Percentiles rank a stretch among this genome's conserved stretches.
Evolutionary conservation across 2,888 invertebrate genomes (phyloP).

Genomic region (Aradus depressus): DNA sequence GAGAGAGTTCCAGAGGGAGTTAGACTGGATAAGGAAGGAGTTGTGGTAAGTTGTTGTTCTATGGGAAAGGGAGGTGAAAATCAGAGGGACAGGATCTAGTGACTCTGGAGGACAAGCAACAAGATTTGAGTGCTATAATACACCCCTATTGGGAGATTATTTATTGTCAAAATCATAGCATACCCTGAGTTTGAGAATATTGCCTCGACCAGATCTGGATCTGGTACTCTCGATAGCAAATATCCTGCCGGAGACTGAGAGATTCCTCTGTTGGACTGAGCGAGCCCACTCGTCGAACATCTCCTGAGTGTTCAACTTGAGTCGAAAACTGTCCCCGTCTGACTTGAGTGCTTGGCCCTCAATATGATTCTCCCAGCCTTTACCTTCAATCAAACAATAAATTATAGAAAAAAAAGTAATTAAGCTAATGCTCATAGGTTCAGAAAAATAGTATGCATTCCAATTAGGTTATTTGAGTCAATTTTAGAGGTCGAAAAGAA

Average conservation of each 20-base stretch:
- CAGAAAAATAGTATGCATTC: neutral
- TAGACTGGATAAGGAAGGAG: too few species aligned
- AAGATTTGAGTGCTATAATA: too few species aligned
- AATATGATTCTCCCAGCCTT: conserved; percentile 98
- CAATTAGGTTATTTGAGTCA: too few species aligned
- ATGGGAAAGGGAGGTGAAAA: too few species aligned
- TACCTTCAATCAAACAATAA: conserved; percentile 46
- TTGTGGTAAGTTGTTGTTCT: too few species aligned
- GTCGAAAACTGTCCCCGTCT: conserved; percentile 93
- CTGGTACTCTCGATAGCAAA: conserved; percentile 82
- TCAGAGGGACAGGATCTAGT: too few species aligned
- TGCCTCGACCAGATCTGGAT: conserved; percentile 63
- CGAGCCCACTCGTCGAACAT: conserved; percentile 98
- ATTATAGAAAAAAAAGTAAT: neutral
- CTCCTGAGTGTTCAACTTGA: conserved; percentile 91
- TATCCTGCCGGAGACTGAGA: conserved; percentile 87
- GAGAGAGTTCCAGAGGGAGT: too few species aligned
- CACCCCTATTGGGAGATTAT: too few species aligned
- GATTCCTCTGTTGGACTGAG: conserved; percentile 84
- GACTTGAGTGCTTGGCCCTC: conserved; percentile 96
- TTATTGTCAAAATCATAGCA: too few species aligned
- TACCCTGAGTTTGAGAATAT: conserved; percentile 73
- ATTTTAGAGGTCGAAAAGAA: too few species aligned
- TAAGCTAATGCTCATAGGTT: neutral
- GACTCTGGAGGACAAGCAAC: too few species aligned